Percentiles rank a stretch among this genome's conserved stretches.
These are phyloP conservation scores for Natrix natrix DNA, from an alignment of 2,797 vertebrate genomes.

Conservation along the genomic window DNA sequence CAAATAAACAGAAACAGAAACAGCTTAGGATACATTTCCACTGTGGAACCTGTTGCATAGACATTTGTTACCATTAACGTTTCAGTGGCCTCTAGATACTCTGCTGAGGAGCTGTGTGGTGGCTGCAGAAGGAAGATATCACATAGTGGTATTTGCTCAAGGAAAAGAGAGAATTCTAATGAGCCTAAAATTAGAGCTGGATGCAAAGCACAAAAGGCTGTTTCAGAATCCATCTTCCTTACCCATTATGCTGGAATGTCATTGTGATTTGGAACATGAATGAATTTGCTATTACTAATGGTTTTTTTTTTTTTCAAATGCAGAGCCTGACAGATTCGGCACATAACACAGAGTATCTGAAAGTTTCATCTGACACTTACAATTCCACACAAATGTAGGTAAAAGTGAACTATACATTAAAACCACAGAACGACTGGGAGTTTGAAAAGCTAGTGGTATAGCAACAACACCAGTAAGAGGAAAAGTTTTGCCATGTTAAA, in stretches of 20 bases:
- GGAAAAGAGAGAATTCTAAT: background rate
- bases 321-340: background rate
- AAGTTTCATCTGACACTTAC: background rate
- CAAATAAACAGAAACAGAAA: no score
- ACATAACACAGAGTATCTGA: background rate
- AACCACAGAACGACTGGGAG: background rate
- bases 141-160: no score
- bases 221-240: background rate
- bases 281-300: background rate
- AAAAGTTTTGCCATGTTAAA: background rate
- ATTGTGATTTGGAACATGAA: background rate
- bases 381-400: background rate
- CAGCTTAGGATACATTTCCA: background rate
- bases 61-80: background rate
- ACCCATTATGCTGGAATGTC: background rate
- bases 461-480: background rate
- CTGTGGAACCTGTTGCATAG: background rate
- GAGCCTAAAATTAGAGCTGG: background rate
- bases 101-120: background rate
- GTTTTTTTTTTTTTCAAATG: background rate
- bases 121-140: background rate
- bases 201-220: background rate
- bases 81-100: background rate
- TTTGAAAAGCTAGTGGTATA: background rate
- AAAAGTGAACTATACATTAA: background rate